phyloP scores from a whole-genome alignment of 2,113 vertebrate species.

The Pachypanchax playfairii region DNA sequence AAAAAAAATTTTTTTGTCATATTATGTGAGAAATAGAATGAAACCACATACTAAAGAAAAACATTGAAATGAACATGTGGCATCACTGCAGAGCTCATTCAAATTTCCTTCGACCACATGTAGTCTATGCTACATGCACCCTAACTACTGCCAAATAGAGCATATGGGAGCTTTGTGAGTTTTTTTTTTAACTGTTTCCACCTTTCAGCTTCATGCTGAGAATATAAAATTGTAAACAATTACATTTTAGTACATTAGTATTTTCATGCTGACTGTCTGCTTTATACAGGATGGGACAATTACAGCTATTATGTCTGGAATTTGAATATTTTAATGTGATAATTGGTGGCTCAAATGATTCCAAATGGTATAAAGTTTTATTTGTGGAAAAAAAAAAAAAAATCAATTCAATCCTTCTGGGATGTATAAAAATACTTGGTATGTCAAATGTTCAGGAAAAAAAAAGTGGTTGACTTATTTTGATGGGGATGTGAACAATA shows the following conservation, averaged over 20 bases:
- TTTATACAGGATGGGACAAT: slow-evolving; percentile 7
- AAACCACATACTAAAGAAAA: slow-evolving; percentile 55
- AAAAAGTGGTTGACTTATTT: neutral
- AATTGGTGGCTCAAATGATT: neutral
- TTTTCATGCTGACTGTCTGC: slow-evolving; percentile 27
- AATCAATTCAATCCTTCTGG: neutral
- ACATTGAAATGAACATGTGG: slow-evolving; percentile 36
- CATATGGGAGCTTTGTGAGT: slow-evolving; percentile 4
- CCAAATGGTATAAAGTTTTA: neutral
- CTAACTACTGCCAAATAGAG: slow-evolving; percentile 24
- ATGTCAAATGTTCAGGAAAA: neutral
- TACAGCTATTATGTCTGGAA: slow-evolving; percentile 8
- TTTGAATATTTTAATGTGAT: slow-evolving; percentile 20
- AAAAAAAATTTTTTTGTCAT: slow-evolving; percentile 43
- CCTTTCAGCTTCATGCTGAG: slow-evolving; percentile 32
- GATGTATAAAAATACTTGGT: neutral
- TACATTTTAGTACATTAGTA: slow-evolving; percentile 40
- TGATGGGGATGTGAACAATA: neutral
- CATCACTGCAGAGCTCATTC: slow-evolving; percentile 31
- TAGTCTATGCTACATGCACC: slow-evolving; percentile 47
- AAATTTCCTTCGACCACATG: slow-evolving; percentile 50
- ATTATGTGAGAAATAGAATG: slow-evolving; percentile 28
- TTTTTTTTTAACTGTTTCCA: slow-evolving; percentile 30
- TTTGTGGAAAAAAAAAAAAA: neutral
- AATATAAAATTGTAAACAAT: slow-evolving; percentile 18